Conservation (phyloP, 2,888 invertebrate species). For the Arenicola marina region DNA sequence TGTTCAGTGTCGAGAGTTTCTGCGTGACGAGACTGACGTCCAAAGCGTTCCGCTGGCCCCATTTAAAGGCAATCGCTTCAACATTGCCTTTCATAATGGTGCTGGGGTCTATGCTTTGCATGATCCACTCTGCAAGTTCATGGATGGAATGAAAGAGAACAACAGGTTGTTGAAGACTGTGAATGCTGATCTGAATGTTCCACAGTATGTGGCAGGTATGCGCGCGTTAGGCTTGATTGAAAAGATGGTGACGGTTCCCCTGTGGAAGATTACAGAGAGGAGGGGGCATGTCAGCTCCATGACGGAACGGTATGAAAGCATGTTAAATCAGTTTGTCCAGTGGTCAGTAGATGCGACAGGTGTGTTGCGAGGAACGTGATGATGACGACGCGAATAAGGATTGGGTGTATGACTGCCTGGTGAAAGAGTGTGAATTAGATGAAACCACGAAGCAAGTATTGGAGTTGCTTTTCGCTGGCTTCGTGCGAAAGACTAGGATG, state of each 20-base stretch:
- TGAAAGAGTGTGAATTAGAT: no score
- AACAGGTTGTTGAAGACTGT: not conserved
- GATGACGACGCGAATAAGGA: no score
- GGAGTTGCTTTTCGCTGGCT: no score
- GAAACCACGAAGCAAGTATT: no score
- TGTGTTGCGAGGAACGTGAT: no score
- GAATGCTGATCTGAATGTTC: not conserved
- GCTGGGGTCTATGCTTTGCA: not conserved
- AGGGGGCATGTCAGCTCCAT: no score
- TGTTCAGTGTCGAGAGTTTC: not conserved
- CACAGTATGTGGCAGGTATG: not conserved
- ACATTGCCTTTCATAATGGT: not conserved
- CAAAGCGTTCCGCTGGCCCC: not conserved
- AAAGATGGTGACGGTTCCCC: not conserved
- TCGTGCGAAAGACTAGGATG: no score
- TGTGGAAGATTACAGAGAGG: no score
- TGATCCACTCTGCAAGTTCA: not conserved
- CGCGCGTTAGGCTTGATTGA: slow-evolving; percentile 6
- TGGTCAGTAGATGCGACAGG: no score
- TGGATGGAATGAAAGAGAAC: not conserved
- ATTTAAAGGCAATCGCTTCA: not conserved
- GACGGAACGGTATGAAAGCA: no score
- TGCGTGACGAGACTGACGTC: not conserved
- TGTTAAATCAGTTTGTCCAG: no score
- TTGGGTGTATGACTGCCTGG: no score